phyloP scores from a whole-genome alignment of 2,888 invertebrate genomes.

The Tiliacea aurago region DNA sequence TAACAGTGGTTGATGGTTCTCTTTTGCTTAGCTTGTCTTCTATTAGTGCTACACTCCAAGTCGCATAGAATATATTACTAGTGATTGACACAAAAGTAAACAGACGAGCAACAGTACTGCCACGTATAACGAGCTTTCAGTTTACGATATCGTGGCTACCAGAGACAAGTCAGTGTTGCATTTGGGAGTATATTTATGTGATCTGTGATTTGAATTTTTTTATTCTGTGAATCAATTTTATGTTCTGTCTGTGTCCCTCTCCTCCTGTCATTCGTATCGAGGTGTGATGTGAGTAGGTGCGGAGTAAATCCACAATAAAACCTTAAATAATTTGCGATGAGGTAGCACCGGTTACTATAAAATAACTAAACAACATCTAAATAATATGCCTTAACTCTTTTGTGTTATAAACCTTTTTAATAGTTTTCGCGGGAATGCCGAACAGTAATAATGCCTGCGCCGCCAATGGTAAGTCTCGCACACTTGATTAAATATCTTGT shows the following conservation, averaged over 20 bases:
- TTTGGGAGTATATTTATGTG: no score
- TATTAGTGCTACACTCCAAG: neutral
- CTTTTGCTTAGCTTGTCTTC: no score
- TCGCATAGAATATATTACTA: neutral
- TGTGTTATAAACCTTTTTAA: conserved; percentile 77
- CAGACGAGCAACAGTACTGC: neutral
- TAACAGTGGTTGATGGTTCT: neutral
- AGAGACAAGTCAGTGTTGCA: conserved; percentile 46
- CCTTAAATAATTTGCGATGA: conserved; percentile 80
- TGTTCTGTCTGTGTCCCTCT: neutral
- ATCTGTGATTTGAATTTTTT: no score
- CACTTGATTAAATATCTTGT: conserved; percentile 76
- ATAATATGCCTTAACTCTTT: conserved; percentile 88
- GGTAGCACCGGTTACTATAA: conserved; percentile 82
- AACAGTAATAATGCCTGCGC: conserved; percentile 85
- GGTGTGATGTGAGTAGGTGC: conserved; percentile 78
- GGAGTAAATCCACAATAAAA: conserved; percentile 71
- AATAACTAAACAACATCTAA: conserved; percentile 76
- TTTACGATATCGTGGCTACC: conserved; percentile 25
- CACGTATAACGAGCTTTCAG: neutral
- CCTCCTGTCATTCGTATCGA: conserved; percentile 64
- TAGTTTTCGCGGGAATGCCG: conserved; percentile 85
- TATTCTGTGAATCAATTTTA: conserved; percentile 52
- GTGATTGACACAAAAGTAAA: neutral
- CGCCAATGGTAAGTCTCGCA: conserved; percentile 85